Percentiles rank a stretch among this genome's conserved stretches.
Conservation (phyloP, 2,797 vertebrate genomes). For the Buceros bicornis region DNA sequence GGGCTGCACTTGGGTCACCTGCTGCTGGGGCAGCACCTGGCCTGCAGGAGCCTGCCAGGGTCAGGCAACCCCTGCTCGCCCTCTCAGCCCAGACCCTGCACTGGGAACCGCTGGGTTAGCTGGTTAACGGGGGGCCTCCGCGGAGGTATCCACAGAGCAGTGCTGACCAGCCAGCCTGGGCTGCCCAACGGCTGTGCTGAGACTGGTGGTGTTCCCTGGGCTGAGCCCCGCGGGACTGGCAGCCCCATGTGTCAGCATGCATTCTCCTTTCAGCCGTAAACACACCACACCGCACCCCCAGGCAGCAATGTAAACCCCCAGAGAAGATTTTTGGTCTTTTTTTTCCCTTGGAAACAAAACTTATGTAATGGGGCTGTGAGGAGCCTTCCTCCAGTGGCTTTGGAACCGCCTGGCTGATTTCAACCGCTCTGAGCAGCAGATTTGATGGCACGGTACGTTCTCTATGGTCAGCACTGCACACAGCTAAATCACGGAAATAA, state of each 20-base stretch:
- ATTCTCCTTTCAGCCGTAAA: neutral
- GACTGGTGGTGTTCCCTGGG: neutral
- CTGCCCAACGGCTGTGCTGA: neutral
- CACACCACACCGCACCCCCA: neutral
- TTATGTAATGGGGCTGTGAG: neutral
- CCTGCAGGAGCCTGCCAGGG: too few relatives aligned
- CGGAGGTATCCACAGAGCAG: neutral
- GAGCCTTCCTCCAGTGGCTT: neutral
- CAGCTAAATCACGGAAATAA: neutral
- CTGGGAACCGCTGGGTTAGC: too few relatives aligned
- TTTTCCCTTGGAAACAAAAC: neutral
- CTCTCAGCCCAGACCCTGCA: too few relatives aligned
- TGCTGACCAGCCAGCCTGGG: neutral
- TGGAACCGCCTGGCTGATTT: neutral
- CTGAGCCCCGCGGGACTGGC: neutral
- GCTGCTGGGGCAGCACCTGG: neutral
- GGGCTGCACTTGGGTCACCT: neutral
- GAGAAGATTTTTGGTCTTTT: neutral
- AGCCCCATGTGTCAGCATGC: neutral
- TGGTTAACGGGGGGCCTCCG: neutral
- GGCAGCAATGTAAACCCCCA: neutral
- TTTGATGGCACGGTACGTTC: neutral
- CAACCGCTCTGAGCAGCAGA: neutral
- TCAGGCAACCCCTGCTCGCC: too few relatives aligned
- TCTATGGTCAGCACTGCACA: neutral